Base-by-base conservation (phyloP, 2,113 vertebrate genomes). In the Pseudopodoces humilis region DNA sequence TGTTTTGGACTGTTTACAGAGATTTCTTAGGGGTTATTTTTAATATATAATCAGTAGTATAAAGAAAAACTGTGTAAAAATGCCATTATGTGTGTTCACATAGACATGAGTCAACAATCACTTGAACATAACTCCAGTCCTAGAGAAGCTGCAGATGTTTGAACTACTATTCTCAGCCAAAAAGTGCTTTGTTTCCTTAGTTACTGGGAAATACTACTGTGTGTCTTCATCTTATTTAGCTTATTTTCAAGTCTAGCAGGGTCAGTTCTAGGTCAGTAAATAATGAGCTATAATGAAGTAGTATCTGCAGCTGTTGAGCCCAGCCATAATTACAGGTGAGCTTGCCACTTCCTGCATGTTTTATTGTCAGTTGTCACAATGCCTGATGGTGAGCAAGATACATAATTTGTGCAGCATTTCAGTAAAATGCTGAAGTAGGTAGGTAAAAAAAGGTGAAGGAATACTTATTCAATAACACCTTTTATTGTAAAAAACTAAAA, bases 161-260 rank as follows among this genome's bases (percentile, higher is more conserved):
- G 47, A 86, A 82, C 35, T 72, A 52, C 30, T 74, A 64, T 44
- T 91, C n/a, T 47, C 78, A 81, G 46, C 71, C 44, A 67, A 63
- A 63, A 95, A 72, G 31, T 52, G 28, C 41, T 95, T 90, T 18
- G 71, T 87, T 91, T 94, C 72, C 86, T 90, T 88, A 62, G 52
- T 83, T 90, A 90, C 77, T 78, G 19, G 39, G 11, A 39, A 39
- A 39, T 70, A 27, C 52, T 77, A 71, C 20, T 41, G 18, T 23
- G 37, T 72, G 64, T 87, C 37, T 76, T 69, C 64, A 90, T 33
- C 56, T 31, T 82, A 92, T 56, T 90, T 74, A 76, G 35, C 67
- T 81, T 90, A 88, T 94, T 94, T 50, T 88, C 63, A 53, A 86
- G 76, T 91, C 56, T 41, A 74, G 49, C 31, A 79, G n/a, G 68